Evolutionary conservation across 2,888 invertebrate species (phyloP).

Genomic region (Hirtodrosophila histrioides): DNA sequence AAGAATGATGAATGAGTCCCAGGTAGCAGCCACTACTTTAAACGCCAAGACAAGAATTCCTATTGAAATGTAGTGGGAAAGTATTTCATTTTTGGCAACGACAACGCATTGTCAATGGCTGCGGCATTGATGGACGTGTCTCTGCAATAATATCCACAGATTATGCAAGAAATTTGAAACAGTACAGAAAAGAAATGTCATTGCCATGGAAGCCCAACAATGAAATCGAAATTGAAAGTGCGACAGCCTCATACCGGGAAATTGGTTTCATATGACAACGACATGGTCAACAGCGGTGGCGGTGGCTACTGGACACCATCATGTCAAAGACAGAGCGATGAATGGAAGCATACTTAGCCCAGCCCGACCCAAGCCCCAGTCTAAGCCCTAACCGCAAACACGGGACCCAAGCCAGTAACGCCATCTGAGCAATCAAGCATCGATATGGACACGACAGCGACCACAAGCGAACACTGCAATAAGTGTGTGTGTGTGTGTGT

Average conservation of each 20-base stretch:
- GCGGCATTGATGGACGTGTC: conserved; percentile 4
- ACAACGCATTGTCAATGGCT: conserved; percentile 12
- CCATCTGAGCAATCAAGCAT: conserved; percentile 45
- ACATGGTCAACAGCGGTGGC: conserved; percentile 14
- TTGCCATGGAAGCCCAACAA: conserved; percentile 13
- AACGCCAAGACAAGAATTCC: conserved; percentile 13
- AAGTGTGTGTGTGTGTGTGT: neutral
- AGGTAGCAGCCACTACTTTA: conserved; percentile 12
- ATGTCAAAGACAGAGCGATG: conserved; percentile 40
- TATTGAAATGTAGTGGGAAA: conserved; percentile 38
- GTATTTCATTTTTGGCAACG: conserved; percentile 56
- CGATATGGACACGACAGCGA: conserved; percentile 47
- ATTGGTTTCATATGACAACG: conserved; percentile 57
- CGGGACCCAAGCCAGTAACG: conserved; percentile 20
- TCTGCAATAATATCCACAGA: conserved; percentile 13
- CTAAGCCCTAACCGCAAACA: conserved; percentile 42
- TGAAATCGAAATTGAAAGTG: conserved; percentile 66
- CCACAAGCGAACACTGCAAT: conserved; percentile 43
- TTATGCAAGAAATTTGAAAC: conserved; percentile 44
- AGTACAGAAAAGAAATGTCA: conserved; percentile 27
- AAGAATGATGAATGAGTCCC: conserved; percentile 78
- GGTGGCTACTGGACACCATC: conserved; percentile 15
- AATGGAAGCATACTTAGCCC: conserved; percentile 12
- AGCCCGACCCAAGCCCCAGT: neutral
- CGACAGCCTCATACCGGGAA: conserved; percentile 41